A percentile compares a stretch with the other conserved stretches of the same genome.
phyloP scores from a whole-genome alignment of 2,888 invertebrate species.

The Harpalus rubripes region DNA sequence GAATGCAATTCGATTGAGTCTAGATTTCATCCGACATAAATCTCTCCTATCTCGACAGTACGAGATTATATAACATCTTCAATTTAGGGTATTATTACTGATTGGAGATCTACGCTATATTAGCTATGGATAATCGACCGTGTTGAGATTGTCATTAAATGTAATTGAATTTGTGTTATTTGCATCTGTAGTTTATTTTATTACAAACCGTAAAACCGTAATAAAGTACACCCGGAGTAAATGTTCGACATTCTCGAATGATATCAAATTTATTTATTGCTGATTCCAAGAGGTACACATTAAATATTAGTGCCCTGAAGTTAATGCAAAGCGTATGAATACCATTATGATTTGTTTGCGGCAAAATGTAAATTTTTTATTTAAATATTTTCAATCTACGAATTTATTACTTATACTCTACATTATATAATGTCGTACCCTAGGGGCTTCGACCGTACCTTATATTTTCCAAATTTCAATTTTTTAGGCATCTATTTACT shows the following conservation, averaged over 20 bases:
- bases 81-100: constrained; percentile 53
- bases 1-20: constrained; percentile 47
- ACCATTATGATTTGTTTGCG: no score
- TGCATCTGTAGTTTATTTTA: constrained; percentile 35
- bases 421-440: no score
- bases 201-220: background rate
- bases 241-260: constrained; percentile 7
- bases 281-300: background rate
- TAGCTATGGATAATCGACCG: constrained; percentile 50
- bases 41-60: constrained; percentile 41
- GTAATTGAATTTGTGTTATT: constrained; percentile 47
- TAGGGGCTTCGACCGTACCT: no score
- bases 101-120: constrained; percentile 42
- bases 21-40: constrained; percentile 50
- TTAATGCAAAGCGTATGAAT: background rate
- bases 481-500: no score
- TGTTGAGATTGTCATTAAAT: constrained; percentile 49
- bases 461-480: no score
- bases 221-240: background rate
- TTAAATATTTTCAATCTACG: no score
- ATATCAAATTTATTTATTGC: background rate
- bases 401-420: no score
- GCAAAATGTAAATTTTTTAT: no score
- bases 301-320: background rate
- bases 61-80: constrained; percentile 48